Evolutionary conservation across 2,797 vertebrate genomes (phyloP).

Genomic region (Acrocephalus scirpaceus): DNA sequence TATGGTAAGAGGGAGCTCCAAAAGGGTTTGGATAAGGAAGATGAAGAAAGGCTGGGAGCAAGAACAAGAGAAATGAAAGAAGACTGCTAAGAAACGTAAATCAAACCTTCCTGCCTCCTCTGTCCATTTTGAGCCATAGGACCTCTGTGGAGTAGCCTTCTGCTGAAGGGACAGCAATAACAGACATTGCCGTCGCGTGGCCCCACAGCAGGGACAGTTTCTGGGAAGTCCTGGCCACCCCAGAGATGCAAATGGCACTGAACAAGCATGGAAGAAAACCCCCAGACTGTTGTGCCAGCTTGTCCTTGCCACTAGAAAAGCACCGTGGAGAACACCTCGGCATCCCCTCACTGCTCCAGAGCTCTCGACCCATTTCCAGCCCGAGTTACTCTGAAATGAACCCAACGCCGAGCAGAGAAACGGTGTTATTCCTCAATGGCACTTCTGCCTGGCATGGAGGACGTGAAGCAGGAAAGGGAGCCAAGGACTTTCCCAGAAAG

Average conservation of each 20-base stretch:
- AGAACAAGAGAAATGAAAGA: background rate
- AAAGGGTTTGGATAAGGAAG: background rate
- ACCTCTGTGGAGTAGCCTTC: background rate
- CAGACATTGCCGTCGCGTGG: fast-evolving
- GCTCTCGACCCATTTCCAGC: fast-evolving
- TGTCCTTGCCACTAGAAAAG: background rate
- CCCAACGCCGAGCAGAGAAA: fast-evolving
- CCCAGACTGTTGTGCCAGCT: fast-evolving
- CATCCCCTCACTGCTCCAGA: fast-evolving
- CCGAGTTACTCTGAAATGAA: fast-evolving
- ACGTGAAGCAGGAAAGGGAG: fast-evolving
- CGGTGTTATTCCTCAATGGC: fast-evolving
- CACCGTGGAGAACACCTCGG: fast-evolving
- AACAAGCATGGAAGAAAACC: background rate
- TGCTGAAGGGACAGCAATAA: background rate
- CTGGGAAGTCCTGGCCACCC: background rate
- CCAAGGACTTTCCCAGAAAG: background rate
- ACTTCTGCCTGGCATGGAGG: background rate
- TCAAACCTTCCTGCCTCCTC: background rate
- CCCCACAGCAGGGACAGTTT: background rate
- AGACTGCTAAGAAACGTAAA: background rate
- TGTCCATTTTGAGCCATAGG: fast-evolving
- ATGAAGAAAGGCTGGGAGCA: background rate
- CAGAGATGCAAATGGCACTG: background rate
- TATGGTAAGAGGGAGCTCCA: fast-evolving